Evolutionary conservation across 2,797 vertebrate genomes (phyloP).

Genomic region (Pseudotriccus pelzelni): DNA sequence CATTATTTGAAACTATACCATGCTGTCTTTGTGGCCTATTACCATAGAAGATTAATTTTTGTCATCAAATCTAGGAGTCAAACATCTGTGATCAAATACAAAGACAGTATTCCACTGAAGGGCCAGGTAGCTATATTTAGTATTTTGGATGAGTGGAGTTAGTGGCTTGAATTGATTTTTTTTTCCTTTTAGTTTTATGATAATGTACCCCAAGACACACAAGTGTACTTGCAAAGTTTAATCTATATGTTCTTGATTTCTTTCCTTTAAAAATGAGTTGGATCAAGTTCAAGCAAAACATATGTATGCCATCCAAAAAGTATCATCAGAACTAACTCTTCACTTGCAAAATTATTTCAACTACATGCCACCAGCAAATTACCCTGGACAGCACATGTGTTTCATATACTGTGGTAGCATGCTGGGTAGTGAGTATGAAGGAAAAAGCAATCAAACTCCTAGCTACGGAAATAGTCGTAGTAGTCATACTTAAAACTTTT

Average conservation of each 20-base stretch:
- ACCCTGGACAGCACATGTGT: constrained; percentile 11
- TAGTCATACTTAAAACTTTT: not conserved
- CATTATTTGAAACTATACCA: not conserved
- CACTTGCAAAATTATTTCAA: not conserved
- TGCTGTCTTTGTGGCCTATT: not conserved
- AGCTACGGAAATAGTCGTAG: not conserved
- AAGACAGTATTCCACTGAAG: not conserved
- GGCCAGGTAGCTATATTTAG: not conserved
- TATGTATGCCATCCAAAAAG: not conserved
- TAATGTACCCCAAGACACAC: not conserved
- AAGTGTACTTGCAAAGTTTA: not conserved
- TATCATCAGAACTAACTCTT: constrained; percentile 2
- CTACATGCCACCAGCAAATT: constrained; percentile 12
- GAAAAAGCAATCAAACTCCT: not conserved
- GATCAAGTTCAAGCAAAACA: not conserved
- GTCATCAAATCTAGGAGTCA: not conserved
- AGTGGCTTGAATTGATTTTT: not conserved
- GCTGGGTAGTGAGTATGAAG: not conserved
- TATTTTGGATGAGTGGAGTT: not conserved
- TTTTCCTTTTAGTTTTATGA: not conserved
- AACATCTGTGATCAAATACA: not conserved
- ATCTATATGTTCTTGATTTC: not conserved
- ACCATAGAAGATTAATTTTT: not conserved
- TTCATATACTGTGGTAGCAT: constrained; percentile 7
- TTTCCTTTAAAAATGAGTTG: not conserved